A percentile compares a stretch with the other conserved stretches of the same genome.
Conservation (phyloP, 2,113 vertebrate species). For the Donacobius atricapilla region DNA sequence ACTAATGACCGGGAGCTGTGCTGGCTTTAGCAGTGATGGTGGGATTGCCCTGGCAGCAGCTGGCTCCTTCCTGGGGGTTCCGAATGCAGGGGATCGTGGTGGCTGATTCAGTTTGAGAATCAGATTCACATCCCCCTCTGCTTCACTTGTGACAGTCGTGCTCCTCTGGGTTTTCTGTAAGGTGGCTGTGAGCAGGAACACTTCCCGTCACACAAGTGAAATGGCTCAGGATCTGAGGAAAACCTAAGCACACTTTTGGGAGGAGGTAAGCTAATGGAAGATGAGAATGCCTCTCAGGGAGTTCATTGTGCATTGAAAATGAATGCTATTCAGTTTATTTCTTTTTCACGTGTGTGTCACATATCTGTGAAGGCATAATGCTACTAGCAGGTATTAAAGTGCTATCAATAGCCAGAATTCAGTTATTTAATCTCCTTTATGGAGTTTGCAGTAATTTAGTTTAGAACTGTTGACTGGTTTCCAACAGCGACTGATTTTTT, state of each 20-base stretch:
- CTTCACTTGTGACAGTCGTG: not conserved
- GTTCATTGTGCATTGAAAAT: not conserved
- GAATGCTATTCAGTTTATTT: not conserved
- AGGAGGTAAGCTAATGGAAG: not conserved
- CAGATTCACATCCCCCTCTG: not conserved
- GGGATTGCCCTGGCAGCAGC: not conserved
- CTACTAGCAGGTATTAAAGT: not conserved
- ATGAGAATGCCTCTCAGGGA: not conserved
- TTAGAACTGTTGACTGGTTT: not conserved
- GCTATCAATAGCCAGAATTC: not conserved
- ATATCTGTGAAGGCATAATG: not conserved
- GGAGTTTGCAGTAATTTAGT: not conserved
- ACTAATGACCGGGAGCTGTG: not conserved
- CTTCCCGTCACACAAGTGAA: not conserved
- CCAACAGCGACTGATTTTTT: not conserved
- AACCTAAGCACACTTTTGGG: accelerated
- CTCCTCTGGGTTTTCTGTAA: not conserved
- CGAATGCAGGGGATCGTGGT: accelerated
- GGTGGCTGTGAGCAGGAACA: not conserved
- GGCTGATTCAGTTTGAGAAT: not conserved
- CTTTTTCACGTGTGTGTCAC: not conserved
- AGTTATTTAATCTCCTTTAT: not conserved
- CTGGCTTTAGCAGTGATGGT: not conserved
- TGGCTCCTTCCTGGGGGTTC: not conserved
- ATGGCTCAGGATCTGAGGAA: not conserved